Evolutionary conservation across 2,888 invertebrate species (phyloP), one percentile per base, ranked within the genome.

Genomic region (Trachelus troglodyta): DNA sequence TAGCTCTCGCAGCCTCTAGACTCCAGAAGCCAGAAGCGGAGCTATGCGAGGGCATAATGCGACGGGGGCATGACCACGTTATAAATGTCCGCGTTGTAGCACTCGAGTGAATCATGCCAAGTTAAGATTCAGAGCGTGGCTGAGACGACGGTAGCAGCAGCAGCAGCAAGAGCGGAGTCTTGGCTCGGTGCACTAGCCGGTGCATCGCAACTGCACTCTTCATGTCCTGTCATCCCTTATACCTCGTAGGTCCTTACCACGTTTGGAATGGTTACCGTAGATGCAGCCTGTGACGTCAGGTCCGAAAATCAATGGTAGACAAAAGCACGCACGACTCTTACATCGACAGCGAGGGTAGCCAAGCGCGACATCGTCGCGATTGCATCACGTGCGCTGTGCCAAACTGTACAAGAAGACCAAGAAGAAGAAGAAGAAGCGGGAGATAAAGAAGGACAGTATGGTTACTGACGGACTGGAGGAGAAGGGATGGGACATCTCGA

Each of bases 301-400:
- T 9, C 56, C 23, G 15, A 56, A 56, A 56, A 56, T 9, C 56
- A 56, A 56, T 56, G 23, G 23, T 4, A 6, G 56, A 23, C 9
- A 9, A 69, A 56, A 56, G 34, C 69, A 34, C 31, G 12, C 35
- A 31, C 75, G 3, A 9, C 34, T 73, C 68, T 40, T 74, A 40
- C 76, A 15, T 78, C 79, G 86, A 82, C 85, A 85, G 81, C 77
- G 85, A 85, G 80, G 84, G 69, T 79, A 74, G 76, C 76, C 79
- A 77, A 85, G 86, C 85, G 83, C 83, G 85, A 85, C 86, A 85
- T 84, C 84, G 85, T 81, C 85, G 79, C 78, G 83, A 84, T 86
- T 83, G 85, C 82, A 81, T 84, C 84, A 83, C 86, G 81, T 76
- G 73, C 71, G 69, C 69, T 71, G 69, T 71, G 69, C 71, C 34